Evolutionary conservation across 2,797 vertebrate genomes (phyloP), one percentile per base, ranked within the genome.

Genomic region (Trichosurus vulpecula): DNA sequence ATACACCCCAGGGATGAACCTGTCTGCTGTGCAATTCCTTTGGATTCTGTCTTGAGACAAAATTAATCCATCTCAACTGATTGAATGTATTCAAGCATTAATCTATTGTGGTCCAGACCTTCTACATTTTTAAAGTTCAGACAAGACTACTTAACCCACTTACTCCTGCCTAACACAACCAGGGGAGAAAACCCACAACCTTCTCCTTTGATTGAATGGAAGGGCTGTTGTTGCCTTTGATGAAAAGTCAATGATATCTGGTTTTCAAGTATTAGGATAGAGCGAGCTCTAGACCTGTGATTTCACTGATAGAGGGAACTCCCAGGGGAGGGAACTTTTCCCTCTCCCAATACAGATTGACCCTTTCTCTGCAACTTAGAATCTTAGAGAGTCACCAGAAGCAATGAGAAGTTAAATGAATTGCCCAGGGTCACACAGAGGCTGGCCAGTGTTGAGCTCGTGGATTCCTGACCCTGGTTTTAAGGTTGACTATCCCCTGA

Each of bases 11-110:
- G 22, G 56, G 51, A 92, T 12, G 54, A 58, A 53, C 47, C 47
- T 95, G 66, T 52, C 11, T 30, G 22, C 51, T 51, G 22, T 57
- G 54, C 47, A 90, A 52, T 94, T 97, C n/a, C 94, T 41, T 92
- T 57, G 0, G 0, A 52, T 57, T 92, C 35, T 94, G 30, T 93
- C 90, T 87, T 58, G 54, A 96, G 93, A 90, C 53, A 61, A 61
- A 95, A 56, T 22, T 29, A 93, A 19, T 95, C 13, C 52, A 58
- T 94, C 19, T 0, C 6, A 87, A 92, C 58, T 54, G 56, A 22
- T 41, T 52, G 16, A 53, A 91, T 54, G 13, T 90, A 8, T 57
- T 54, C 14, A 58, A 56, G 52, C 35, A 27, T 87, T 27, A 27
- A 87, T 87, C 41, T 87, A 81, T 81, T 27, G 25, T 87, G 22